phyloP scores from a whole-genome alignment of 2,113 vertebrate genomes.

The Brachyhypopomus occidentalis region DNA sequence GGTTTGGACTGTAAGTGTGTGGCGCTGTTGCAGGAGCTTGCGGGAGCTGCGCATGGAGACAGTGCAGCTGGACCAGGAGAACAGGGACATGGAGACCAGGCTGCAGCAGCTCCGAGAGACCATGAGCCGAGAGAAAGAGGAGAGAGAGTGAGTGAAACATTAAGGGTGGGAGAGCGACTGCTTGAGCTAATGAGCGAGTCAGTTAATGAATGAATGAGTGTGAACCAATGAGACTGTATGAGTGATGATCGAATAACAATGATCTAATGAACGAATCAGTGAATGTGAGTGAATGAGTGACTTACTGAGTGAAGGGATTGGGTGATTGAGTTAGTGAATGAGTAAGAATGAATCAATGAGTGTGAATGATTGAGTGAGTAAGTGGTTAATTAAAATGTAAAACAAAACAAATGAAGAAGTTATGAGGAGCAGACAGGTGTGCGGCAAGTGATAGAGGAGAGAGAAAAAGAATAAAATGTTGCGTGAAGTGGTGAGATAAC shows the following conservation, averaged over 20 bases:
- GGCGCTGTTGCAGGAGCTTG: slow-evolving; percentile 73
- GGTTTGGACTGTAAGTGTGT: background rate
- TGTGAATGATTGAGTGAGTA: background rate
- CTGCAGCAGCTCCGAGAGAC: slow-evolving; percentile 78
- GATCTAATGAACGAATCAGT: too few species aligned
- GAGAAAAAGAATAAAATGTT: too few species aligned
- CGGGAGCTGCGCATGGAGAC: slow-evolving; percentile 79
- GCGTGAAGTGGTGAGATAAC: too few species aligned
- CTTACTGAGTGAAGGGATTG: too few species aligned
- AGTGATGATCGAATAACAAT: too few species aligned
- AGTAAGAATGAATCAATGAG: background rate
- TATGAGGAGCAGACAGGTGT: too few species aligned
- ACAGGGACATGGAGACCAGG: slow-evolving; percentile 81
- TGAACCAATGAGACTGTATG: background rate
- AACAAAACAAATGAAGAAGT: too few species aligned
- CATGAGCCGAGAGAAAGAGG: slow-evolving; percentile 83
- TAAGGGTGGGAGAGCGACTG: background rate
- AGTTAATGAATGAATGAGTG: slow-evolving; percentile 12
- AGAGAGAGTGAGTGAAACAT: slow-evolving; percentile 79
- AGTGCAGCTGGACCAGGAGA: slow-evolving; percentile 78
- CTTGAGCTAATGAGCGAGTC: slow-evolving; percentile 33
- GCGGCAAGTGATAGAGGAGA: too few species aligned
- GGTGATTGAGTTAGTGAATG: too few species aligned
- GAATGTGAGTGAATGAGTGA: too few species aligned
- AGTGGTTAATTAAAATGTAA: too few species aligned